Evolutionary conservation across 2,797 vertebrate genomes (phyloP).

Genomic region (Eurystomus glaucurus): DNA sequence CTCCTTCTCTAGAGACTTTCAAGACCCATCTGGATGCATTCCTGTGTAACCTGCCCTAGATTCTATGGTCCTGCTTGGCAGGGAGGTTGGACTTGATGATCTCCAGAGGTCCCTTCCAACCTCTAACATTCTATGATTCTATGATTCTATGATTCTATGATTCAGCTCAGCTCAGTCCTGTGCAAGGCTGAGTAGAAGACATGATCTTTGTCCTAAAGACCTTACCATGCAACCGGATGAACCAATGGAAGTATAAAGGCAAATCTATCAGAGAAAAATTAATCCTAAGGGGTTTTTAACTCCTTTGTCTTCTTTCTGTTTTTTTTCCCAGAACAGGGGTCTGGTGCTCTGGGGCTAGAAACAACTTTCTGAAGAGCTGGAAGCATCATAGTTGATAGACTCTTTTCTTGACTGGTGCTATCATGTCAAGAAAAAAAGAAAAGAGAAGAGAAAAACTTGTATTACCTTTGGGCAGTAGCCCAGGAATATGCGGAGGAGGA

Average conservation of each 20-base stretch:
- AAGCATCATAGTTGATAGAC: not conserved
- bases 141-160: too few species aligned
- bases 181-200: not conserved
- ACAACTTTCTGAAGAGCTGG: not conserved
- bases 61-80: too few species aligned
- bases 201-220: not conserved
- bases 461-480: conserved; percentile 26
- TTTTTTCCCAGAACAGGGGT: not conserved
- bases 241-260: not conserved
- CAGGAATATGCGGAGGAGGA: conserved; percentile 34
- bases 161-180: not conserved
- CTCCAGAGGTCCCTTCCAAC: too few species aligned
- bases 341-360: not conserved
- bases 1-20: too few species aligned
- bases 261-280: not conserved
- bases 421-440: not conserved
- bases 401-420: not conserved
- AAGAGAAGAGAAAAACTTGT: not conserved
- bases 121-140: too few species aligned
- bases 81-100: too few species aligned
- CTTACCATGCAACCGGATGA: not conserved
- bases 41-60: too few species aligned
- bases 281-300: not conserved
- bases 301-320: not conserved
- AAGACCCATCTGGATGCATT: too few species aligned